phyloP scores from a whole-genome alignment of 2,113 vertebrate species.

The Leucosticte australis region DNA sequence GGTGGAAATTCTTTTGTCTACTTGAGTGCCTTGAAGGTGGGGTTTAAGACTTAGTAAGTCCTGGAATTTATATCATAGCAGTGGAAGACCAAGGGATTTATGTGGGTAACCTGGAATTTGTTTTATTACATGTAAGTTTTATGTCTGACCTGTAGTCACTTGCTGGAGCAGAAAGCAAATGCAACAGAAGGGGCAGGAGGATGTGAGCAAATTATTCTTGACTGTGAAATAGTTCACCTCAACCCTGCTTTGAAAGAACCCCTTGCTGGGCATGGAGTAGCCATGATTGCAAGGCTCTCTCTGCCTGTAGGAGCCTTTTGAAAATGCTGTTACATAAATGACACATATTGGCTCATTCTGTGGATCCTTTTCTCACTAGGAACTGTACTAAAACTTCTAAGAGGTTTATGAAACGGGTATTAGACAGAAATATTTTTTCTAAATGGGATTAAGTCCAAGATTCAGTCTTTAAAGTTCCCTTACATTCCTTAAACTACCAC shows the following conservation, averaged over 20 bases:
- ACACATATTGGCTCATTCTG: background rate
- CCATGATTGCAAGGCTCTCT: background rate
- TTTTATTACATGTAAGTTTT: background rate
- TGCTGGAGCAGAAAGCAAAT: background rate
- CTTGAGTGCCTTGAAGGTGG: background rate
- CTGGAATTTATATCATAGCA: background rate
- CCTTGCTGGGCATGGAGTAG: background rate
- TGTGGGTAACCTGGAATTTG: background rate
- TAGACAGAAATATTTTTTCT: constrained; percentile 6
- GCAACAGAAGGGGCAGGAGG: background rate
- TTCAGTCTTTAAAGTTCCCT: background rate
- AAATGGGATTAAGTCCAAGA: constrained; percentile 2
- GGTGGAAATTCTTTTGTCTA: background rate
- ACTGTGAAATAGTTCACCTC: background rate
- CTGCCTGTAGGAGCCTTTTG: background rate
- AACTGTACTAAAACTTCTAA: constrained; percentile 18
- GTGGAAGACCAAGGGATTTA: background rate
- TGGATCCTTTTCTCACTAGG: background rate
- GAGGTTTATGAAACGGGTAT: background rate
- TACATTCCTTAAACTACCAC: background rate
- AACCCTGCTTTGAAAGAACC: background rate
- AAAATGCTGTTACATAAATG: constrained; percentile 12
- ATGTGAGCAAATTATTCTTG: background rate
- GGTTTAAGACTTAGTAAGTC: background rate
- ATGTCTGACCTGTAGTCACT: background rate